Evolutionary conservation across 2,113 vertebrate genomes (phyloP).

Genomic region (Ceyx margarethae): DNA sequence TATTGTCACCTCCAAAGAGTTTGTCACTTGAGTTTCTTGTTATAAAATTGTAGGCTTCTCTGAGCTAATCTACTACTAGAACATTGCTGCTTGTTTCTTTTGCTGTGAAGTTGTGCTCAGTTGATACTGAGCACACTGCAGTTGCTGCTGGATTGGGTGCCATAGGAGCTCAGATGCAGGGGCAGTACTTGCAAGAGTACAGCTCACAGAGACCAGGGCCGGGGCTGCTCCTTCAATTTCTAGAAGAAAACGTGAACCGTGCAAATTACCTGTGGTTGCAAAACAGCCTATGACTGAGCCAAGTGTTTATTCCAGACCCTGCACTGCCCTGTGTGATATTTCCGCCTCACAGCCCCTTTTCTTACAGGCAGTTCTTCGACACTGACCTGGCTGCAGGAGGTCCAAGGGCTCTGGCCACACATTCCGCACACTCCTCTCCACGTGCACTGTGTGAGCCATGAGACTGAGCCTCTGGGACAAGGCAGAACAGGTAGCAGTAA

Average conservation of each 20-base stretch:
- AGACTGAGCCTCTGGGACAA: not conserved
- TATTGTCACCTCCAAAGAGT: conserved; percentile 42
- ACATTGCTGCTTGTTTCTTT: not conserved
- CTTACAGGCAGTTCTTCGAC: not conserved
- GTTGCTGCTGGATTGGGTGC: not conserved
- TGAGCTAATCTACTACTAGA: accelerated
- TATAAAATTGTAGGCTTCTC: not conserved
- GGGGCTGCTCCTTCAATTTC: not conserved
- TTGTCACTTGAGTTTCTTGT: conserved; percentile 19
- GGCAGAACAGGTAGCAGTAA: not conserved
- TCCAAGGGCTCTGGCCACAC: not conserved
- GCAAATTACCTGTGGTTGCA: not conserved
- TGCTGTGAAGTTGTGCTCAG: not conserved
- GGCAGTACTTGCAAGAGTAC: not conserved
- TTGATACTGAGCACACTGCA: not conserved
- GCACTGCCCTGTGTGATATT: not conserved
- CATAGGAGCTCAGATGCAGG: not conserved
- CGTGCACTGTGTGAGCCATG: accelerated
- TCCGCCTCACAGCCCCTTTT: not conserved
- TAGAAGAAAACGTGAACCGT: not conserved
- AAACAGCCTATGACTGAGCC: not conserved
- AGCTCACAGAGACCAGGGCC: not conserved
- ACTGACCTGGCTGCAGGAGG: not conserved
- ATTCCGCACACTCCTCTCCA: not conserved
- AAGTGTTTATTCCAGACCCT: not conserved